A percentile compares a stretch with the other conserved stretches of the same genome.
Evolutionary conservation across 2,113 vertebrate genomes (phyloP).

Genomic region (Anseranas semipalmata): DNA sequence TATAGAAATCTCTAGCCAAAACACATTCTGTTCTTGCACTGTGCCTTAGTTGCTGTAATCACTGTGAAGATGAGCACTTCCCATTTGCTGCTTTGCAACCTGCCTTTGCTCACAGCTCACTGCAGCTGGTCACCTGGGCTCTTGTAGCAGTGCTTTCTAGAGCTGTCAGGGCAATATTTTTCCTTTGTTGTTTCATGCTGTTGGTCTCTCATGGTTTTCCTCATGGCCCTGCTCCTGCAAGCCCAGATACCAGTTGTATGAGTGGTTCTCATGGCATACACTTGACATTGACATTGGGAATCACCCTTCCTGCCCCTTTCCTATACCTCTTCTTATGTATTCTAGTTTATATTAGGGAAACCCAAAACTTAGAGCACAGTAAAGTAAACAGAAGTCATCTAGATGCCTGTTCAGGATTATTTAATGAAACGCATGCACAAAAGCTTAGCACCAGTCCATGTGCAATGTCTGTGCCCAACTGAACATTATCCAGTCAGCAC

Average conservation of each 20-base stretch:
- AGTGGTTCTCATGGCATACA: background rate
- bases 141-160: background rate
- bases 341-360: background rate
- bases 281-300: background rate
- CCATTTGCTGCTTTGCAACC: background rate
- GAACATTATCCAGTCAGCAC: background rate
- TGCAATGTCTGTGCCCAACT: background rate
- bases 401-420: background rate
- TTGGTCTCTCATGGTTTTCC: background rate
- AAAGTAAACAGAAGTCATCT: background rate
- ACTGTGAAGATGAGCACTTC: background rate
- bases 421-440: background rate
- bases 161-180: background rate
- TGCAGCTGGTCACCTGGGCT: background rate
- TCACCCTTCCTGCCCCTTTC: background rate
- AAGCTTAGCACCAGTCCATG: background rate
- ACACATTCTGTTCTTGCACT: background rate
- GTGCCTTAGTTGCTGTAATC: background rate
- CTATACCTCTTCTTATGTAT: background rate
- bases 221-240: background rate
- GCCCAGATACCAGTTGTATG: fast-evolving
- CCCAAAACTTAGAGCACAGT: background rate
- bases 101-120: background rate
- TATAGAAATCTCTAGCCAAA: background rate
- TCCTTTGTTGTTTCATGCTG: background rate